Percentiles rank a stretch among this genome's conserved stretches.
phyloP scores from a whole-genome alignment of 2,797 vertebrate genomes.

The Ceryle rudis region DNA sequence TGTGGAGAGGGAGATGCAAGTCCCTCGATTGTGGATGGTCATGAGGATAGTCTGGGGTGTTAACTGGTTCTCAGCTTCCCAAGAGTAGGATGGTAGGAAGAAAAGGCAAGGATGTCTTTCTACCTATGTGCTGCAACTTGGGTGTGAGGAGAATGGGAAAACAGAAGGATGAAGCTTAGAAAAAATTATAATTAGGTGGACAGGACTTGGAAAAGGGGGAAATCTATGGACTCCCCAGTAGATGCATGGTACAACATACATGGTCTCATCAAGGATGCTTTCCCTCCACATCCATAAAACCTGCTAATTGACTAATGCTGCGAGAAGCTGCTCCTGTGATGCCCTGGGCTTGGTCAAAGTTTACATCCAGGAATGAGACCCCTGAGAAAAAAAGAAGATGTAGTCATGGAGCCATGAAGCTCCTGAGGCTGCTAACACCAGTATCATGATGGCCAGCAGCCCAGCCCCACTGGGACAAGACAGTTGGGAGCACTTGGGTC shows the following conservation, averaged over 20 bases:
- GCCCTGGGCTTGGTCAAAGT: neutral
- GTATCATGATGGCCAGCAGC: neutral
- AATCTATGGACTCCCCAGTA: neutral
- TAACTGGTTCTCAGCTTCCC: neutral
- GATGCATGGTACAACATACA: neutral
- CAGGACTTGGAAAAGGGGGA: neutral
- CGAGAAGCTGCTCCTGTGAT: neutral
- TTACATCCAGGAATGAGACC: neutral
- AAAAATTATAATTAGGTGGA: neutral
- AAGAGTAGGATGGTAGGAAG: neutral
- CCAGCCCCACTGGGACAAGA: accelerated
- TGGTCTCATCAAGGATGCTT: neutral
- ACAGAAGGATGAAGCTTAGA: neutral
- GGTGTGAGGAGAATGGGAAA: neutral
- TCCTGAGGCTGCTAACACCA: neutral
- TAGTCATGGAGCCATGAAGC: neutral
- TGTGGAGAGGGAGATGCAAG: neutral
- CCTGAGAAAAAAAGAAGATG: neutral
- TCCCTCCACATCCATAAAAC: neutral
- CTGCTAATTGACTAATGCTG: neutral
- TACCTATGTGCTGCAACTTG: accelerated
- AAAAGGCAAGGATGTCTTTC: neutral
- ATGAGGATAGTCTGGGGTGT: neutral
- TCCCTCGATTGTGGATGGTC: accelerated
- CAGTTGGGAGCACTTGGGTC: neutral